phyloP scores from a whole-genome alignment of 2,113 vertebrate species.

The Ciconia maguari region DNA sequence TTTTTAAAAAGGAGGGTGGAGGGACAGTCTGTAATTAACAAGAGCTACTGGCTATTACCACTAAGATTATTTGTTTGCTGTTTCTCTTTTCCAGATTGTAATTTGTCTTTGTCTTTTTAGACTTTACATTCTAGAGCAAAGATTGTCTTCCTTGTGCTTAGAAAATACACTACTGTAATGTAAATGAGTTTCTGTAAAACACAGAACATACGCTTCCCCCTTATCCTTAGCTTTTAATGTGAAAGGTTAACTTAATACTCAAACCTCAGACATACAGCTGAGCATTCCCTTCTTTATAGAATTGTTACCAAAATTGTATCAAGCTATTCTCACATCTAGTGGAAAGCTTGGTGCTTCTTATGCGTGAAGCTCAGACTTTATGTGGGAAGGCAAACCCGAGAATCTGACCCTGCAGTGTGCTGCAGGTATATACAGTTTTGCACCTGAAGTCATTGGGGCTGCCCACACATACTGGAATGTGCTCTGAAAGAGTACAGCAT shows the following conservation, averaged over 20 bases:
- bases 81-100: neutral
- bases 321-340: neutral
- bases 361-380: neutral
- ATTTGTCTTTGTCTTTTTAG: neutral
- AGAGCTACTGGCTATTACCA: neutral
- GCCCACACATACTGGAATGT: too few species aligned
- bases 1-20: neutral
- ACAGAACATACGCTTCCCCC: neutral
- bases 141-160: neutral
- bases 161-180: neutral
- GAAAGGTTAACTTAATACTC: neutral
- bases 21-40: neutral
- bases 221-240: neutral
- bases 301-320: neutral
- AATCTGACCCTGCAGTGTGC: neutral
- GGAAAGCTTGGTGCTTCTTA: neutral
- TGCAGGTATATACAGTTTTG: neutral
- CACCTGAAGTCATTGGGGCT: neutral
- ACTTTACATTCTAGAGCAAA: neutral
- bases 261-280: neutral
- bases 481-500: neutral
- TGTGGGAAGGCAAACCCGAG: neutral
- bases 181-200: neutral
- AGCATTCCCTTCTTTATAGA: neutral
- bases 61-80: neutral